phyloP scores from a whole-genome alignment of 2,113 vertebrate species.

The Larimichthys crocea region DNA sequence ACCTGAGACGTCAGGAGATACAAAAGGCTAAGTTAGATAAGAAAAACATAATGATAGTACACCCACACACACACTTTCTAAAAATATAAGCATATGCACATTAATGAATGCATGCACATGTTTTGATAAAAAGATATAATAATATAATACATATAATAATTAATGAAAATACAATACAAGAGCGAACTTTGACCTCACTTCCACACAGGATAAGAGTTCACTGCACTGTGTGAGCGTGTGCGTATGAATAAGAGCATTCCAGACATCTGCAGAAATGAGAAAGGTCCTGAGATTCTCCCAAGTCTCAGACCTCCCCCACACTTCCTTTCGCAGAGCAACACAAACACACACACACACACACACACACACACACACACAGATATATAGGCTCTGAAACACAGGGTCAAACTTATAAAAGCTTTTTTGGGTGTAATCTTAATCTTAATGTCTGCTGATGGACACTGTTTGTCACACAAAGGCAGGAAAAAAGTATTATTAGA shows the following conservation, averaged over 20 bases:
- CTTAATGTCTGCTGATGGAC: neutral
- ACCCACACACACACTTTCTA: neutral
- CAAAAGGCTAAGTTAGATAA: too few species aligned
- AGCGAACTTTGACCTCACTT: constrained; percentile 36
- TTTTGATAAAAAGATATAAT: neutral
- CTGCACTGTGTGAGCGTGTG: neutral
- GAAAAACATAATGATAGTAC: neutral
- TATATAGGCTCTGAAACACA: neutral
- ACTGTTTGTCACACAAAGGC: neutral
- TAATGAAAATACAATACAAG: constrained; percentile 10
- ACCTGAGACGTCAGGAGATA: too few species aligned
- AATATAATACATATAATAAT: neutral
- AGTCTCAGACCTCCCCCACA: constrained; percentile 67
- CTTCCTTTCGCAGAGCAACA: constrained; percentile 61
- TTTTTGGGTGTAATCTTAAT: neutral
- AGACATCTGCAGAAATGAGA: constrained; percentile 77
- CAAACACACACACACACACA: neutral
- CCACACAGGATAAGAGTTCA: neutral
- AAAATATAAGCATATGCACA: neutral
- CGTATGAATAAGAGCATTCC: constrained; percentile 53
- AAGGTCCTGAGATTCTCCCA: constrained; percentile 66
- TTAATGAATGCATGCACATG: neutral
- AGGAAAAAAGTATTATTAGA: neutral
- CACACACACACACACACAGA: constrained; percentile 24
- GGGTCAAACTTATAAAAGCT: constrained; percentile 5